These are phyloP conservation scores for Champsocephalus esox DNA, from an alignment of 2,797 vertebrate genomes.

Conservation along the genomic window DNA sequence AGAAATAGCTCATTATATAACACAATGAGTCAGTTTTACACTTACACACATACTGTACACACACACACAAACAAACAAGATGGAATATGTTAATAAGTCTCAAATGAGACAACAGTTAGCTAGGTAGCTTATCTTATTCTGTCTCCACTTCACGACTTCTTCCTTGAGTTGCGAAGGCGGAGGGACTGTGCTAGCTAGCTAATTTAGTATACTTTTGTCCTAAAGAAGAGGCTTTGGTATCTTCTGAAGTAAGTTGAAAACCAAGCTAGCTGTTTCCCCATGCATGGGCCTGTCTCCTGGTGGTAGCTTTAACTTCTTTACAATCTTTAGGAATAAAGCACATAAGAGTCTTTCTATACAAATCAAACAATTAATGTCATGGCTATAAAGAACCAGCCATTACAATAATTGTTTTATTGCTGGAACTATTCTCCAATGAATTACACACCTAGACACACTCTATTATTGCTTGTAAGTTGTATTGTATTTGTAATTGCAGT, in stretches of 20 bases:
- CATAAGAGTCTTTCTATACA: not conserved
- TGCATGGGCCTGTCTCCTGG: not conserved
- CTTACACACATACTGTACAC: not conserved
- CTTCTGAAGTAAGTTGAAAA: too few relatives aligned
- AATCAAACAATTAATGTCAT: not conserved
- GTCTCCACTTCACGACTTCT: too few relatives aligned
- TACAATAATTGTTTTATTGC: not conserved
- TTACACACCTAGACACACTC: conserved; percentile 24
- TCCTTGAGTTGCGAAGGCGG: too few relatives aligned
- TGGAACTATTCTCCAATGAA: not conserved
- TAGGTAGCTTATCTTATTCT: too few relatives aligned
- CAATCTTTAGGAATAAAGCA: not conserved
- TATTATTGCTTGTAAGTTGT: conserved; percentile 27
- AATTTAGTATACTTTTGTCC: too few relatives aligned
- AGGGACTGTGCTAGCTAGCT: too few relatives aligned
- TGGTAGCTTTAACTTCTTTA: not conserved
- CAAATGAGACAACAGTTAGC: too few relatives aligned
- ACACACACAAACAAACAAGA: not conserved
- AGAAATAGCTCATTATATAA: not conserved
- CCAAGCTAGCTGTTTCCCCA: not conserved
- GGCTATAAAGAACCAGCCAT: not conserved
- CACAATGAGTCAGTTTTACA: not conserved
- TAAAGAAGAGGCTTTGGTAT: too few relatives aligned
- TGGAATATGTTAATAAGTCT: not conserved
- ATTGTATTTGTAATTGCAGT: conserved; percentile 66